Evolutionary conservation across 2,888 invertebrate genomes (phyloP).

Genomic region (Melitaea athalia): DNA sequence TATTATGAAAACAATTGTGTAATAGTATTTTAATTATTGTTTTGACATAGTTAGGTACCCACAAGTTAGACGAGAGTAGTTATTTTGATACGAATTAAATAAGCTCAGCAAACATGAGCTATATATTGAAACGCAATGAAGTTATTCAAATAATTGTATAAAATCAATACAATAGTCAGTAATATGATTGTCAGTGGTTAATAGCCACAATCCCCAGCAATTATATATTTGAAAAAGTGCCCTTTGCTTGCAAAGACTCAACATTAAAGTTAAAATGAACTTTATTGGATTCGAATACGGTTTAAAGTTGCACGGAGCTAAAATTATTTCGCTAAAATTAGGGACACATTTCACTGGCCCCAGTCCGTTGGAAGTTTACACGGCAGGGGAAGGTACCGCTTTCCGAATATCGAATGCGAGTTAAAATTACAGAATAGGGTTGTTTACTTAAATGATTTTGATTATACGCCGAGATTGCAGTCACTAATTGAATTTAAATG

Average conservation of each 20-base stretch:
- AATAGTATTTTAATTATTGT: no score
- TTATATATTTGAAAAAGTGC: slow-evolving; percentile 73
- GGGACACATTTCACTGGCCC: slow-evolving; percentile 60
- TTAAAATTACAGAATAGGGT: slow-evolving; percentile 55
- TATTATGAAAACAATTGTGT: no score
- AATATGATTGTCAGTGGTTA: slow-evolving; percentile 65
- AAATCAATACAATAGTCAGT: slow-evolving; percentile 46
- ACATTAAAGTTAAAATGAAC: slow-evolving; percentile 32
- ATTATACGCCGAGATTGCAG: slow-evolving; percentile 46
- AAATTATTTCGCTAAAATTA: slow-evolving; percentile 36
- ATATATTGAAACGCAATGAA: neutral
- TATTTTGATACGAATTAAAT: neutral
- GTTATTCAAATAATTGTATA: slow-evolving; percentile 23
- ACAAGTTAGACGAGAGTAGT: neutral
- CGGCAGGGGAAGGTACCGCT: slow-evolving; percentile 44
- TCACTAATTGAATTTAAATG: slow-evolving; percentile 31
- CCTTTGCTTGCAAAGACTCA: slow-evolving; percentile 47
- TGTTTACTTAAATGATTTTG: slow-evolving; percentile 60
- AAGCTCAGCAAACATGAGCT: neutral
- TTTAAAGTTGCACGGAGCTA: slow-evolving; percentile 20
- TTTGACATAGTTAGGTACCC: no score
- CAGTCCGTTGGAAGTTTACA: slow-evolving; percentile 41
- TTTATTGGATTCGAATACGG: slow-evolving; percentile 34
- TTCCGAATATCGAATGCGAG: slow-evolving; percentile 55
- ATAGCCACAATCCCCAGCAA: slow-evolving; percentile 71